Evolutionary conservation across 2,797 vertebrate species (phyloP), one percentile per base, ranked within the genome.

Genomic region (Tangara arthus): DNA sequence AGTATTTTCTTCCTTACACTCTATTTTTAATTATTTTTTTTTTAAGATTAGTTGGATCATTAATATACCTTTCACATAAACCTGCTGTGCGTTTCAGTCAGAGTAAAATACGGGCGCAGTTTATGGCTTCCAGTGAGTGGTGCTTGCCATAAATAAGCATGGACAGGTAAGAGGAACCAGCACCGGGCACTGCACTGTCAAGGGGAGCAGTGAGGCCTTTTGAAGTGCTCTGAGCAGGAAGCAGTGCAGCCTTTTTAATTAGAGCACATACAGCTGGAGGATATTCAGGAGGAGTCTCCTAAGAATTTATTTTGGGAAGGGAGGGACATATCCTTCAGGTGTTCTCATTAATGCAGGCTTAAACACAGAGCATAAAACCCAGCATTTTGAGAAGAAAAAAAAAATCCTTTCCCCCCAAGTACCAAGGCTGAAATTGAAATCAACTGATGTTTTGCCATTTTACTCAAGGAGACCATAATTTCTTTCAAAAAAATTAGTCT

Each of bases 221-320:
- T 98, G 98, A 98, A 98, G 98, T 98, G 87, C 94, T 96, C 32
- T 50, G 92, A 97, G 94, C 98, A 98, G 98, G 98, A 98, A 98
- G 86, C 94, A 81, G 87, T 32, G 14, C 97, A 97, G 97, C 97
- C 98, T 97, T 97, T 97, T 98, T 98, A 98, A 98, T 98, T 98
- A 98, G 97, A 96, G 97, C 96, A 78, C 81, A 90, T 93, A 90
- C 92, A 97, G 97, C 97, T 97, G 97, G 96, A 96, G 97, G 97
- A 96, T 97, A 96, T 94, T 88, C 93, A 96, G 91, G 95, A 97
- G 94, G 93, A 94, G 94, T 95, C 78, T 76, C 94, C 91, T 87
- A 23, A 65, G 91, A 92, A 94, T 96, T 95, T 96, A 75, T 96
- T 95, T 97, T 96, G 93, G 96, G 77, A 88, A 93, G 89, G 95